Percentiles rank a stretch among this genome's conserved stretches.
Conservation (phyloP, 2,797 vertebrate species). For the Trematomus bernacchii region DNA sequence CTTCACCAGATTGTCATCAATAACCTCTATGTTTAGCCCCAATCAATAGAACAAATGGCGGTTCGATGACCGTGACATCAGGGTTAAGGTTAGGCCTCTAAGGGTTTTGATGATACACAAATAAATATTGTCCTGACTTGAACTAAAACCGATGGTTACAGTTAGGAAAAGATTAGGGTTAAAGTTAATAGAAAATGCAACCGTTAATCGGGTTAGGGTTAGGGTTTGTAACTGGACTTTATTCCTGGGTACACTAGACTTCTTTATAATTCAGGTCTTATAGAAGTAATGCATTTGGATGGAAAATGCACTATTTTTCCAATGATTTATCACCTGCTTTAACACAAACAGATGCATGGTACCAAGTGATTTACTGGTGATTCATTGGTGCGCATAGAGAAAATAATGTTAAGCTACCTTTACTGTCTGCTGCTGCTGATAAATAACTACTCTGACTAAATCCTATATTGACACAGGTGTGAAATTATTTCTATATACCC, state of each 20-base stretch:
- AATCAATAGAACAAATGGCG: neutral
- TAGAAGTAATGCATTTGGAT: neutral
- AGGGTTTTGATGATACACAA: too few species aligned
- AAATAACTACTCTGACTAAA: conserved; percentile 45
- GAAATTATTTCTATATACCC: conserved; percentile 21
- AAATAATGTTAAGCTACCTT: conserved; percentile 25
- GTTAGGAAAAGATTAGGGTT: neutral
- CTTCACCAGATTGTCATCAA: too few species aligned
- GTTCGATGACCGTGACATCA: neutral
- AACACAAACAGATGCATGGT: conserved; percentile 38
- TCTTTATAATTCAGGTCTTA: neutral
- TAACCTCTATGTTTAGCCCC: too few species aligned
- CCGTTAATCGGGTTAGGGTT: neutral
- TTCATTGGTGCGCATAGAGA: conserved; percentile 21
- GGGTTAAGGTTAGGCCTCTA: neutral
- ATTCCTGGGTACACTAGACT: neutral
- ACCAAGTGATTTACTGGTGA: conserved; percentile 28
- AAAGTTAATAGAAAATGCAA: neutral
- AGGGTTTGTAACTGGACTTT: too few species aligned
- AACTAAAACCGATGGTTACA: neutral
- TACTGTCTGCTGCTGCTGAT: conserved; percentile 26
- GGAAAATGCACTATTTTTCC: neutral
- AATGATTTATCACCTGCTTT: conserved; percentile 39
- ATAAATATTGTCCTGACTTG: too few species aligned
- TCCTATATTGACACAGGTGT: conserved; percentile 38